These are phyloP conservation scores for Rhyacophila brunnea DNA, from an alignment of 1,140 invertebrate species.

Conservation along the genomic window DNA sequence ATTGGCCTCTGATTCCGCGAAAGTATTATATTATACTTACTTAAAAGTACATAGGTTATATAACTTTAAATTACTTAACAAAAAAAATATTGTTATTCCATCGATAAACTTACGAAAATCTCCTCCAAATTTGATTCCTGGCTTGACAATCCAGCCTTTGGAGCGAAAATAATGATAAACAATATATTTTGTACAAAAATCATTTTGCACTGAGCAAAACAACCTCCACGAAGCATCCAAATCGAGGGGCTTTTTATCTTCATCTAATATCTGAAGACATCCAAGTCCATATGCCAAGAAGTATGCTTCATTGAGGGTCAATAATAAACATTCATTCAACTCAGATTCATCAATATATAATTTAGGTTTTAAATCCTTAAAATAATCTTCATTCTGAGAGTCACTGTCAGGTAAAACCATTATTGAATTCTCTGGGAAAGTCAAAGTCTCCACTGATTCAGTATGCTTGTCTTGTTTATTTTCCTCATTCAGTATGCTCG, in stretches of 20 bases:
- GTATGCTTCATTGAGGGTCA: conserved; percentile 76
- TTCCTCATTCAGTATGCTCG: no score
- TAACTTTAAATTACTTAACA: no score
- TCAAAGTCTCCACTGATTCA: conserved; percentile 34
- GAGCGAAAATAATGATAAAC: conserved; percentile 84
- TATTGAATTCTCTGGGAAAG: conserved; percentile 42
- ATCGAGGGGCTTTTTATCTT: conserved; percentile 55
- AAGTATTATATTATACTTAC: no score
- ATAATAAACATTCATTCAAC: conserved; percentile 61
- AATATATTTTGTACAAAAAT: conserved; percentile 74
- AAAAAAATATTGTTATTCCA: no score
- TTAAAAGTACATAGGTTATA: no score
- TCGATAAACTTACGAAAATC: conserved; percentile 85
- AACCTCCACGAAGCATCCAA: conserved; percentile 62
- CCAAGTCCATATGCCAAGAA: conserved; percentile 75
- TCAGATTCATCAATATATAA: conserved; percentile 59
- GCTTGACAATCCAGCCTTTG: conserved; percentile 88
- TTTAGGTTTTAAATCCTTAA: conserved; percentile 59
- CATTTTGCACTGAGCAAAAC: conserved; percentile 59
- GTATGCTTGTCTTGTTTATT: conserved; percentile 35
- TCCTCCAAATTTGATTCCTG: conserved; percentile 85
- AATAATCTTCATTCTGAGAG: conserved; percentile 63
- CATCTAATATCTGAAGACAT: conserved; percentile 66
- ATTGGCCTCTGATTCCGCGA: no score
- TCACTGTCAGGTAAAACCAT: conserved; percentile 66